phyloP scores from a whole-genome alignment of 2,113 vertebrate genomes.

The Vicugna pacos region DNA sequence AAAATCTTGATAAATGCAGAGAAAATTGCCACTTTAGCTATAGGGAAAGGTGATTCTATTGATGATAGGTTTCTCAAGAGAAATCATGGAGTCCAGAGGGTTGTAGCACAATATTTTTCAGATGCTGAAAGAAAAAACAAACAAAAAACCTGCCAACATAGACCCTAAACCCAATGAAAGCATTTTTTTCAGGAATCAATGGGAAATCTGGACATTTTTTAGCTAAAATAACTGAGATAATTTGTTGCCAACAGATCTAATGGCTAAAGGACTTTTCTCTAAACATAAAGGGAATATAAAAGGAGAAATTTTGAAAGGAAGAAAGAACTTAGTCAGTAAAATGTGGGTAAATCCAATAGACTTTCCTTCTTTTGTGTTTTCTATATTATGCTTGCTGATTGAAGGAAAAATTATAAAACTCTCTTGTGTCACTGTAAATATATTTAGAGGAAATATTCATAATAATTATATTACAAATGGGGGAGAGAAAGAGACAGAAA shows the following conservation, averaged over 20 bases:
- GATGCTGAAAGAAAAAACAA: background rate
- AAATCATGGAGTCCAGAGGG: background rate
- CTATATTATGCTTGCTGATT: background rate
- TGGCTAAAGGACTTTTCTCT: background rate
- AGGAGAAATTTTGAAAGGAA: background rate
- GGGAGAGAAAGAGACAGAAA: background rate
- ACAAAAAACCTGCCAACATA: background rate
- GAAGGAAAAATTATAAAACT: background rate
- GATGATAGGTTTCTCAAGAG: background rate
- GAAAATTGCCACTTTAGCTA: background rate
- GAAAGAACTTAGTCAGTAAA: background rate
- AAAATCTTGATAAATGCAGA: background rate
- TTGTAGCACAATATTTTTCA: background rate
- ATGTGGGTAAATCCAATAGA: background rate
- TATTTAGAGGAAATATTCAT: background rate
- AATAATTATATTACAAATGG: background rate
- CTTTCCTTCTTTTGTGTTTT: background rate
- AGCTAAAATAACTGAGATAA: background rate
- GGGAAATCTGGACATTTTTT: background rate
- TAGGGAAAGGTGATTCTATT: background rate
- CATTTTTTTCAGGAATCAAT: background rate
- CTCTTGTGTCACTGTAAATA: background rate
- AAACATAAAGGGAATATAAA: background rate
- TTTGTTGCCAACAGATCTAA: background rate
- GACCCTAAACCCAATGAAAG: background rate